phyloP scores from a whole-genome alignment of 1,140 invertebrate genomes.

The Lasaia peninsularis region DNA sequence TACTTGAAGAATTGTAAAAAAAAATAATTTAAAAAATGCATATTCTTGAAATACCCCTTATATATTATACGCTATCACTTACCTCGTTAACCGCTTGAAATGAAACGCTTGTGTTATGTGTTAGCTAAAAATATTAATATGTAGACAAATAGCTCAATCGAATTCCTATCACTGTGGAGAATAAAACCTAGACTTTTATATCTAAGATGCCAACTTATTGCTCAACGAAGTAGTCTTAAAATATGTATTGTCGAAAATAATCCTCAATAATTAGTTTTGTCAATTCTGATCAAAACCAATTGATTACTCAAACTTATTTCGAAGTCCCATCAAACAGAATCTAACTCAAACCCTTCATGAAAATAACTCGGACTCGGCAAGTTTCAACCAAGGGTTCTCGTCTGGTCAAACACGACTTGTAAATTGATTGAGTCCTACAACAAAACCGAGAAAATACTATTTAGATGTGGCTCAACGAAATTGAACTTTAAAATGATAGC shows the following conservation, averaged over 20 bases:
- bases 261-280: not conserved
- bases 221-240: no score
- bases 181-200: no score
- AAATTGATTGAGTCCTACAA: slow-evolving; percentile 56
- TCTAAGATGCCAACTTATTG: no score
- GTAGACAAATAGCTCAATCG: no score
- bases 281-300: slow-evolving; percentile 7
- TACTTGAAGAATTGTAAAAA: no score
- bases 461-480: slow-evolving; percentile 15
- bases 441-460: slow-evolving; percentile 29
- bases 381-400: slow-evolving; percentile 40
- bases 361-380: slow-evolving; percentile 38
- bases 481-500: slow-evolving; percentile 20
- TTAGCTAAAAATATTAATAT: no score
- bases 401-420: slow-evolving; percentile 61
- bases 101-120: no score
- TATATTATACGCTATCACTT: no score
- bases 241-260: not conserved
- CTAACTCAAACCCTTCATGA: slow-evolving; percentile 33
- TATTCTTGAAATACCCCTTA: no score
- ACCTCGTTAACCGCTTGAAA: no score
- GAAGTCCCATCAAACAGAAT: slow-evolving; percentile 25
- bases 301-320: slow-evolving; percentile 6
- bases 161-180: no score
- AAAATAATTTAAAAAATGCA: no score